A percentile compares a stretch with the other conserved stretches of the same genome.
Evolutionary conservation across 2,113 vertebrate genomes (phyloP).

Genomic region (rat (Rattus norvegicus)): GRCr8 NC_086027.1:72449501-72450000

Average conservation of each 20-base stretch:
- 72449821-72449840: background rate
- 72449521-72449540: background rate
- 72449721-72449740: slow-evolving; percentile 34
- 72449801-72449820: background rate
- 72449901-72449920: background rate
- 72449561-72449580: background rate
- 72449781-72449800: background rate
- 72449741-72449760: background rate
- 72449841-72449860: slow-evolving; percentile 2
- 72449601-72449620: background rate
- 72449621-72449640: background rate
- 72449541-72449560: background rate
- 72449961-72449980: slow-evolving; percentile 5
- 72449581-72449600: slow-evolving; percentile 49
- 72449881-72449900: background rate
- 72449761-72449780: background rate
- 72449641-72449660: background rate
- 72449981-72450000: slow-evolving; percentile 37
- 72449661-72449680: slow-evolving; percentile 5
- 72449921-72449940: background rate
- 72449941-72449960: background rate
- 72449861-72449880: background rate
- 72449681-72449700: background rate
- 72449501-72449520: background rate
- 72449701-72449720: background rate